Evolutionary conservation across 2,888 invertebrate genomes (phyloP), one percentile per base, ranked within the genome.

Genomic region (Campopleginae sp.): DNA sequence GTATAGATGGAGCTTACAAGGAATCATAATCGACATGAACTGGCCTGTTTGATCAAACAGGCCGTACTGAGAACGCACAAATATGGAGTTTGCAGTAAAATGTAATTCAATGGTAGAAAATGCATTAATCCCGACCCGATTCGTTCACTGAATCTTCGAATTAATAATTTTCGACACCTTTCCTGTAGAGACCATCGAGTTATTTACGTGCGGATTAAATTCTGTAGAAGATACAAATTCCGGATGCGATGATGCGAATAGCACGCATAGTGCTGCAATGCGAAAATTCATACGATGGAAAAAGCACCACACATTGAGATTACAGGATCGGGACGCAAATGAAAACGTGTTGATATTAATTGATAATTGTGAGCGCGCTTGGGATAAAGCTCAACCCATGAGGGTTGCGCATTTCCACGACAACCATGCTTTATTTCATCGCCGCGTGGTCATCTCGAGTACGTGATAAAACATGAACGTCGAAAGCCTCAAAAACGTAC

Each of bases 291-390:
- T 48, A 48, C 38, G 46, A 46, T 61, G 27, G 75, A 54, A 66
- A 74, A 75, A 72, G 17, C 31, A 42, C 46, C 54, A 54, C 74
- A 17, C 5, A 31, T 14, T 51, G 3, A n/a, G 58, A 54, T 66
- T 58, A 76, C 72, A 75, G 19, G 46, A 31, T 27, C 63, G n/a
- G 19, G 38, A 19, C 19, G 33, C 27, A 17, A 66, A 46, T 33
- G 42, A 68, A 80, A 82, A 68, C 51, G 58, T 66, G 70, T 80
- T 82, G 81, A 75, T 78, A 31, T 75, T 82, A 85, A 85, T 85
- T 85, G 79, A 82, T 79, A 79, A 65, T 61, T 19, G 44, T 78
- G 58, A 58, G 14, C 70, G 42, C 68, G 63, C 66, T 33, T 19
- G 63, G 12, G 72, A 51, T 23, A 19, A 8, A 31, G 17, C 46